Evolutionary conservation across 30 jellyfish, hydroid and myxozoan species (phyloP), one percentile per base, ranked within the genome.

Genomic region (Pelagia noctiluca): DNA sequence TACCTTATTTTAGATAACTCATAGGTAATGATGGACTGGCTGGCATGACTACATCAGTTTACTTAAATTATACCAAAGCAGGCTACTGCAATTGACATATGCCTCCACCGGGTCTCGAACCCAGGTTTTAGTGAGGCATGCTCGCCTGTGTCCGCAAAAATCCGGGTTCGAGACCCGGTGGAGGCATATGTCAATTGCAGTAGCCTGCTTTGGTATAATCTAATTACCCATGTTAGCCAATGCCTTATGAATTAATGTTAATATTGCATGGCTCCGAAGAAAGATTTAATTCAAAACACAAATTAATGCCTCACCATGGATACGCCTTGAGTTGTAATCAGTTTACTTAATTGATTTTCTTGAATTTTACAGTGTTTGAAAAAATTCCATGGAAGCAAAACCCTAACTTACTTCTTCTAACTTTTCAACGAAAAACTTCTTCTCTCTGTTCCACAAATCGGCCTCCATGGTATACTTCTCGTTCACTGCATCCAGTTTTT

Each of bases 391-490:
- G 16, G 38, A 23, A 32, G 66, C 19, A 22, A 19, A 18, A 2
- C 11, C 46, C 10, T 4, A 18, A 1, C n/a, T 37, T 70, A 82
- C 92, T 86, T 82, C 86, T 2, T 82, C 92, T 4, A 82, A 49
- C 28, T 82, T 71, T 21, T 35, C 70, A 22, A n/a, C 19, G 37
- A 68, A 82, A 52, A 50, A 60, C 28, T 48, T 16, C 25, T 82
- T 82, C 30, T 60, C 80, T 30, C 24, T 57, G 35, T 50, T 70
- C 86, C 74, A 31, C 4, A 1, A 30, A 42, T 69, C 92, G 2
- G 36, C 73, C 50, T 82, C 92, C 32, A 36, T 82, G 3, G 28
- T 82, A 47, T 82, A 82, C 32, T 82, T 75, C 25, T 68, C 71
- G 2, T 69, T 47, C 28, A 70, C 35, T 18, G 64, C 37, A 35